A percentile compares a stretch with the other conserved stretches of the same genome.
These are phyloP conservation scores for Stenichneumon culpator DNA, from an alignment of 2,888 invertebrate species.

Conservation along the genomic window DNA sequence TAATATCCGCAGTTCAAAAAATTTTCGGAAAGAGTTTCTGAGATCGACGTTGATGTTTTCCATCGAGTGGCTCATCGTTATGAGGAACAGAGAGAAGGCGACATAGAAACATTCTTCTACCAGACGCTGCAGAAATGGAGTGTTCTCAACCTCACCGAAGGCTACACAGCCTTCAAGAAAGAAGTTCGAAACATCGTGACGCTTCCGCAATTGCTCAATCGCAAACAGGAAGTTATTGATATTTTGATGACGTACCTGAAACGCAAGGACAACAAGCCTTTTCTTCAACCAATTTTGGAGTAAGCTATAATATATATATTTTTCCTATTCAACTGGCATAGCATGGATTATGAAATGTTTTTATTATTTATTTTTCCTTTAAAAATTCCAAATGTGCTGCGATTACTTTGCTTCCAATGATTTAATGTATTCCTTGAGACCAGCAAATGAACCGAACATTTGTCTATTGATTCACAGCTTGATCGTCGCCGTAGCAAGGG, in stretches of 20 bases:
- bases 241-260: constrained; percentile 91
- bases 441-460: neutral
- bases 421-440: neutral
- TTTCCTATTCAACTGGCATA: too few species aligned
- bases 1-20: constrained; percentile 90
- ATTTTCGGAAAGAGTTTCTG: constrained; percentile 94
- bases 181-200: constrained; percentile 92
- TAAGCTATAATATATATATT: constrained; percentile 86
- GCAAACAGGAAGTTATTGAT: constrained; percentile 91
- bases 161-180: constrained; percentile 91
- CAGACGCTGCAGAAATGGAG: constrained; percentile 95
- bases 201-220: constrained; percentile 93
- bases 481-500: constrained; percentile 93
- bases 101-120: constrained; percentile 92
- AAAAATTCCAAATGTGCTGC: neutral
- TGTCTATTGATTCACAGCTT: constrained; percentile 87
- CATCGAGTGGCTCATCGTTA: constrained; percentile 93
- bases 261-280: constrained; percentile 89
- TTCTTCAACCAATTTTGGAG: constrained; percentile 94
- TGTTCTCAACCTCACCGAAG: constrained; percentile 94
- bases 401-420: neutral
- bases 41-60: constrained; percentile 95
- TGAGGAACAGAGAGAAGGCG: constrained; percentile 90
- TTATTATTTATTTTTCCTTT: too few species aligned
- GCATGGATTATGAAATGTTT: too few species aligned